Conservation (phyloP, 1,140 invertebrate genomes). For the Plutomurus gul region DNA sequence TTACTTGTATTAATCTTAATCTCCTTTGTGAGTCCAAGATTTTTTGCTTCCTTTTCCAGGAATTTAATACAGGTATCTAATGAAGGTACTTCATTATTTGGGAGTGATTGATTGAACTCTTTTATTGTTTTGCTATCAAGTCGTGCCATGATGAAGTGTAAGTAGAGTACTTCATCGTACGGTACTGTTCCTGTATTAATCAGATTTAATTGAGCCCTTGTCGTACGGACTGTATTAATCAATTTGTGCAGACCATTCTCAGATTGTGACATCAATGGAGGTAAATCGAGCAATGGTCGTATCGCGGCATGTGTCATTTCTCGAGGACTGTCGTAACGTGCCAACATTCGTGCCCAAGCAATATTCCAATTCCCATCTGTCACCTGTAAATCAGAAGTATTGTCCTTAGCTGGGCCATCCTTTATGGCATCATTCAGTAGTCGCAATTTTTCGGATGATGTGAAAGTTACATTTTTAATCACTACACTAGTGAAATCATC, state of each 20-base stretch:
- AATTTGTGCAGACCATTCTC: slow-evolving; percentile 20
- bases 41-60: slow-evolving; percentile 14
- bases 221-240: slow-evolving; percentile 1
- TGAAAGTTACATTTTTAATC: not conserved
- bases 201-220: not conserved
- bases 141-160: not conserved
- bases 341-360: not conserved
- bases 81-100: not conserved
- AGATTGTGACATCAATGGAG: not conserved
- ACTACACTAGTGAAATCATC: not conserved
- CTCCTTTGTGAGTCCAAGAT: not conserved
- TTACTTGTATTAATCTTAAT: not conserved
- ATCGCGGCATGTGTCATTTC: not conserved
- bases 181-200: not conserved
- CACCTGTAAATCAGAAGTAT: not conserved
- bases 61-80: not conserved
- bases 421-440: not conserved
- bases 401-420: not conserved
- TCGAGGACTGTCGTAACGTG: not conserved
- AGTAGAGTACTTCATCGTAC: not conserved
- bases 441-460: not conserved
- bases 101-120: not conserved
- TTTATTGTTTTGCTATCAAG: not conserved
- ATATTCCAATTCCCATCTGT: not conserved
- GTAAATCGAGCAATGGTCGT: not conserved